Conservation (phyloP, 1,140 invertebrate species). For the Formica selysi region DNA sequence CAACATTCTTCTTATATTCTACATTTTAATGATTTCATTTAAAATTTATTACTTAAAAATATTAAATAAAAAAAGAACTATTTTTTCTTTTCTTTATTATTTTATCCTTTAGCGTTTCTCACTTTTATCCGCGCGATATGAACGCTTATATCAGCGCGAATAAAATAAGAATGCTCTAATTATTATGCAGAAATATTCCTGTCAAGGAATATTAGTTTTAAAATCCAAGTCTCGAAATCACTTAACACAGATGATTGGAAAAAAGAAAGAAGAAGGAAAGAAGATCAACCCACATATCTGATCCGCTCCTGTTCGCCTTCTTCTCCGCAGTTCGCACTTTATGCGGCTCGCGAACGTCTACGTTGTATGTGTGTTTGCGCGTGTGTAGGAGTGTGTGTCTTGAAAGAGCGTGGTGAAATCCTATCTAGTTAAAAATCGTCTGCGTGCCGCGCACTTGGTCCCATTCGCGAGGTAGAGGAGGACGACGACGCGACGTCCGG, state of each 20-base stretch:
- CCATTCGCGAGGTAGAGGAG: constrained; percentile 74
- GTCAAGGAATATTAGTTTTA: not conserved
- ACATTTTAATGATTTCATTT: not conserved
- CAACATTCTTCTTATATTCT: not conserved
- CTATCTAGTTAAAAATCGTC: constrained; percentile 81
- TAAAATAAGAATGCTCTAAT: not conserved
- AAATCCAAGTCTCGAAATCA: not conserved
- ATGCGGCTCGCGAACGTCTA: constrained; percentile 35
- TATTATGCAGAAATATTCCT: not conserved
- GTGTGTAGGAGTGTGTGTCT: constrained; percentile 52
- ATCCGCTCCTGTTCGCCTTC: constrained; percentile 52
- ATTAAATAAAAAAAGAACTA: not conserved
- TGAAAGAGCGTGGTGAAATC: constrained; percentile 61
- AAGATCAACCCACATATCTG: not conserved
- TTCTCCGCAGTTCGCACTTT: constrained; percentile 52
- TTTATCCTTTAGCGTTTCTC: not conserved
- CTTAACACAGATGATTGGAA: constrained; percentile 5
- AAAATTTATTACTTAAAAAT: not conserved
- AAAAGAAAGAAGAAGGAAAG: not conserved
- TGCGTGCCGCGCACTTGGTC: constrained; percentile 75
- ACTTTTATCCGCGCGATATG: not conserved
- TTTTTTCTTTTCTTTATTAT: not conserved
- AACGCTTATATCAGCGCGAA: not conserved
- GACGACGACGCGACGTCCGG: constrained; percentile 76
- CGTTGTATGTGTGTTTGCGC: not conserved